Percentiles rank a stretch among this genome's conserved stretches.
Conservation (phyloP, 2,797 vertebrate genomes). For the Galaxias olidus region DNA sequence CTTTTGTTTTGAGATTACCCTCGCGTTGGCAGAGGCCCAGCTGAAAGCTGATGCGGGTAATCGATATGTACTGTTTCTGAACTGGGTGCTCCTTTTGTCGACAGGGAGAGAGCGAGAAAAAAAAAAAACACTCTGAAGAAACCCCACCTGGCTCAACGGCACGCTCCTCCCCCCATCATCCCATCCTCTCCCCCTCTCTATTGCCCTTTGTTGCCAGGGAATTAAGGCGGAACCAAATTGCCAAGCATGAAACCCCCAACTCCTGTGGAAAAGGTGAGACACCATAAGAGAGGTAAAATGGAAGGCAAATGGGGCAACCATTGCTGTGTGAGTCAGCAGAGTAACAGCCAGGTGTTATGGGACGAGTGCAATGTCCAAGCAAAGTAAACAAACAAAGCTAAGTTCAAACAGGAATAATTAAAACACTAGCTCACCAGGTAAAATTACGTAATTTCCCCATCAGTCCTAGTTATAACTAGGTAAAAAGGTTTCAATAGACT, state of each 20-base stretch:
- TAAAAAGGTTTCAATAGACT: too few relatives aligned
- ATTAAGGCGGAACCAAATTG: conserved; percentile 58
- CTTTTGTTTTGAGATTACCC: conserved; percentile 1
- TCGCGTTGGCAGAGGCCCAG: conserved; percentile 12
- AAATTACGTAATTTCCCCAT: too few relatives aligned
- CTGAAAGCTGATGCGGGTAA: conserved; percentile 45
- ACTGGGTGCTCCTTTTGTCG: conserved; percentile 31
- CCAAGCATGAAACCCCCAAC: not conserved
- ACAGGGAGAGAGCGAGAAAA: conserved; percentile 4
- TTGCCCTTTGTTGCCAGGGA: conserved; percentile 44
- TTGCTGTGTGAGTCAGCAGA: not conserved
- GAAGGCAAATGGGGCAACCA: conserved; percentile 1
- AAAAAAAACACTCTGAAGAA: conserved; percentile 39
- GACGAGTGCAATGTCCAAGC: too few relatives aligned
- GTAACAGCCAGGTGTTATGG: conserved; percentile 4
- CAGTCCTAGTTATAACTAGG: too few relatives aligned
- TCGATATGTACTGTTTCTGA: conserved; percentile 39
- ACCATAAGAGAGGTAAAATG: conserved; percentile 29
- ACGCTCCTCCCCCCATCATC: conserved; percentile 66
- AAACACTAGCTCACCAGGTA: too few relatives aligned
- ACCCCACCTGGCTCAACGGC: conserved; percentile 59
- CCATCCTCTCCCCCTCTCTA: conserved; percentile 52
- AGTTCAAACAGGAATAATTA: too few relatives aligned
- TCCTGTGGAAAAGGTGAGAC: not conserved
- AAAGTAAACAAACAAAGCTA: too few relatives aligned